Base-by-base conservation (phyloP, 2,888 invertebrate species). In the Drosophila hamatofila region DNA sequence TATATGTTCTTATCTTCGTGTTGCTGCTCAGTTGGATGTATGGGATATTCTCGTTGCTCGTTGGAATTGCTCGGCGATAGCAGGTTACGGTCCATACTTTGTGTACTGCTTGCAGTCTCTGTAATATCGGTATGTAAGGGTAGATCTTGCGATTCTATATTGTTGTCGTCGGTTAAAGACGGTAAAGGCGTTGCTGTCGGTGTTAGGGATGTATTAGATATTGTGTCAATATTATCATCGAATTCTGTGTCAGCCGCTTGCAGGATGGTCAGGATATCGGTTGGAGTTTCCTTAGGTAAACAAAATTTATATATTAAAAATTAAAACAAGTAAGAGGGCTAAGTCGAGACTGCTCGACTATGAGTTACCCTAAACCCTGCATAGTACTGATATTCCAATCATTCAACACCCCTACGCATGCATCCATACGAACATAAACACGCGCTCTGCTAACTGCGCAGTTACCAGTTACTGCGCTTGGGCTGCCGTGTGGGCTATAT, bases 261-360 rank as follows among this genome's bases (percentile, higher is more conserved):
- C 78, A 87, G 70, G 61, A 87, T 89, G 72, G 81, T 88, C 83
- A 91, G 80, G 88, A 91, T 90, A 83, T 91, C 91, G 75, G 90
- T 91, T 84, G 92, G 92, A 91, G 92, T 92, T 91, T 91, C 91
- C 92, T 92, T 49, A 0, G 30, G 6, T 14, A 39, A 55, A 46
- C 16, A n/a, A 30, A 14, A 33, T n/a, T n/a, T n/a, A n/a, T n/a
- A n/a, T n/a, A n/a, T n/a, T n/a, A n/a, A n/a, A n/a, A n/a, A n/a
- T n/a, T n/a, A n/a, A n/a, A n/a, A n/a, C n/a, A n/a, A n/a, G n/a
- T n/a, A n/a, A n/a, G n/a, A n/a, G n/a, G n/a, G n/a, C n/a, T n/a
- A n/a, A n/a, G n/a, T n/a, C n/a, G n/a, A n/a, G n/a, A n/a, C n/a
- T n/a, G n/a, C n/a, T n/a, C n/a, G n/a, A n/a, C n/a, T n/a, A n/a